Conservation (phyloP, 2,797 vertebrate genomes). For the Cirrhinus mrigala region DNA sequence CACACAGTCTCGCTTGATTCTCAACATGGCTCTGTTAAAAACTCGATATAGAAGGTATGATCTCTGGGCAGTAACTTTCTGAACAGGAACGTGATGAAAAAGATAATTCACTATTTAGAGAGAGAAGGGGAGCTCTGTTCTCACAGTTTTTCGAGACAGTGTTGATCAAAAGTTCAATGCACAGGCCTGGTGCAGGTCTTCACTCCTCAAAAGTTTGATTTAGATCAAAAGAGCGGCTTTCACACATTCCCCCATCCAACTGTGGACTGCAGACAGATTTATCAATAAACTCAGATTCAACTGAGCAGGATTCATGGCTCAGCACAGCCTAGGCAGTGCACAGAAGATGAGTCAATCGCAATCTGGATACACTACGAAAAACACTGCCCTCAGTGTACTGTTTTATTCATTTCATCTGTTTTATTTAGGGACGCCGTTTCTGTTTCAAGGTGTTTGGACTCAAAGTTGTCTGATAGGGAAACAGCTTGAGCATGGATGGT, state of each 20-base stretch:
- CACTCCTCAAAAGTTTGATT: slow-evolving; percentile 37
- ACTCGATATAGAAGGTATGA: not conserved
- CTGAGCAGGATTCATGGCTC: slow-evolving; percentile 12
- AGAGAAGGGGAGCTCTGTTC: slow-evolving; percentile 16
- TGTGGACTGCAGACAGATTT: slow-evolving; percentile 35
- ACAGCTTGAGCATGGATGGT: not conserved
- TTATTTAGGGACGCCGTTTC: not conserved
- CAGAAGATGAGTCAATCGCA: slow-evolving; percentile 12
- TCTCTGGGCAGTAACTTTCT: slow-evolving; percentile 13
- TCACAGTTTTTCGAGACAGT: slow-evolving; percentile 23
- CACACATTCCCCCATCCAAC: slow-evolving; percentile 11
- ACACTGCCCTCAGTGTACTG: not conserved
- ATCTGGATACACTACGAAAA: slow-evolving; percentile 12
- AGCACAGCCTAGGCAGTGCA: not conserved
- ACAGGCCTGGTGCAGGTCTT: slow-evolving; percentile 30
- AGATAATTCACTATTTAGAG: slow-evolving; percentile 39
- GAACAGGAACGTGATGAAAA: slow-evolving; percentile 15
- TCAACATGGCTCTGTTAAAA: slow-evolving; percentile 1
- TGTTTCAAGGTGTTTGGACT: not conserved
- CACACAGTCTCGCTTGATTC: not conserved
- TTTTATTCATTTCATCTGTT: not conserved
- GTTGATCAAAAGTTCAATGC: slow-evolving; percentile 37
- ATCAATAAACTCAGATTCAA: slow-evolving; percentile 37
- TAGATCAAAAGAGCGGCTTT: slow-evolving; percentile 36
- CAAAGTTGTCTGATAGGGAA: not conserved